phyloP scores from a whole-genome alignment of 2,113 vertebrate species.

The Caranx melampygus region DNA sequence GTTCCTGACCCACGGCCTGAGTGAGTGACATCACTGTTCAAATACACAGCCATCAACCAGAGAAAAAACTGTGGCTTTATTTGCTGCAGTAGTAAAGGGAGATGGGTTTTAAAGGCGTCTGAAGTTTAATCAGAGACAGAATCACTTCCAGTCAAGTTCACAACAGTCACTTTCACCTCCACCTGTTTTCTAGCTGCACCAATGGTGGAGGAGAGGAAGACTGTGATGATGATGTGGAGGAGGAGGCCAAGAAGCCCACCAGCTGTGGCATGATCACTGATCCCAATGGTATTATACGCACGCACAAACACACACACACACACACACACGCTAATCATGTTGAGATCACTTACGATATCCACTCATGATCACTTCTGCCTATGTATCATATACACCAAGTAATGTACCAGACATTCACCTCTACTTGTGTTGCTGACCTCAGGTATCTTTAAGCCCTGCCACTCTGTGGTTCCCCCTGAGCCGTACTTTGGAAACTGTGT shows the following conservation, averaged over 20 bases:
- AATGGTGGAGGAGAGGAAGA: slow-evolving; percentile 73
- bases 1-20: slow-evolving; percentile 83
- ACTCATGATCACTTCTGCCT: too few species aligned
- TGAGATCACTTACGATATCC: too few species aligned
- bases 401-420: not conserved
- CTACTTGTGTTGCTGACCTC: not conserved
- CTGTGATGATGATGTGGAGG: slow-evolving; percentile 80
- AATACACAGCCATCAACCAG: not conserved
- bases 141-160: not conserved
- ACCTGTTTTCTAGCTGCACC: slow-evolving; percentile 76
- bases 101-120: too few species aligned
- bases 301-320: not conserved
- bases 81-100: too few species aligned
- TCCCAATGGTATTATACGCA: slow-evolving; percentile 74
- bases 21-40: slow-evolving; percentile 78
- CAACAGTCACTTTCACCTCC: not conserved
- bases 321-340: not conserved
- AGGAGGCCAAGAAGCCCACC: slow-evolving; percentile 83
- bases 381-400: not conserved
- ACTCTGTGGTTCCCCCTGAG: slow-evolving; percentile 78
- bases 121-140: not conserved
- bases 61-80: too few species aligned
- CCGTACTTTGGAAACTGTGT: slow-evolving; percentile 88
- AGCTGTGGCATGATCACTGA: slow-evolving; percentile 87
- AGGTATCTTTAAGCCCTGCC: slow-evolving; percentile 90